A percentile compares a stretch with the other conserved stretches of the same genome.
Conservation (phyloP, 2,797 vertebrate genomes). For the Buphagus erythrorhynchus region DNA sequence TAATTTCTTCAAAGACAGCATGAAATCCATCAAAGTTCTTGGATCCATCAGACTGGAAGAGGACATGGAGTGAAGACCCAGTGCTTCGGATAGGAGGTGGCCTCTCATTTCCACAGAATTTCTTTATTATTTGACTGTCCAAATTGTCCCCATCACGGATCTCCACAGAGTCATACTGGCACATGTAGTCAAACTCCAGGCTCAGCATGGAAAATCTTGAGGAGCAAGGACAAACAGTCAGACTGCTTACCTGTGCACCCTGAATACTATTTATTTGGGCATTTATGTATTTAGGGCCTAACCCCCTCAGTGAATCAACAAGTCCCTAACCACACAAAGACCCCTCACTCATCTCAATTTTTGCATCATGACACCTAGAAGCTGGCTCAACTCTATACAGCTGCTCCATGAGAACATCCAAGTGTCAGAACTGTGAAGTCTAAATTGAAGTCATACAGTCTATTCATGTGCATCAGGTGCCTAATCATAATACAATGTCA, state of each 20-base stretch:
- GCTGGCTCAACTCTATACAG: background rate
- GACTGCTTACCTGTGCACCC: background rate
- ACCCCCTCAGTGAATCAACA: background rate
- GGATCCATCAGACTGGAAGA: slow-evolving; percentile 95
- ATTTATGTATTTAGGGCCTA: background rate
- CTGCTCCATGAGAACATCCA: background rate
- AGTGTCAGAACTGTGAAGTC: background rate
- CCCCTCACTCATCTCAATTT: background rate
- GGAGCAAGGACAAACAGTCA: background rate
- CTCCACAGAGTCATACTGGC: slow-evolving; percentile 95
- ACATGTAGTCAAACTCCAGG: slow-evolving; percentile 89
- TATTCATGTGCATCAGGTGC: background rate
- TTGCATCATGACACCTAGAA: background rate
- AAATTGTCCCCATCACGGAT: slow-evolving; percentile 91
- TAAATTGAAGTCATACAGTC: background rate
- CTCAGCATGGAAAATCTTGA: slow-evolving; percentile 95
- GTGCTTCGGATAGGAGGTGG: slow-evolving; percentile 88
- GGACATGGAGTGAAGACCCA: slow-evolving; percentile 88
- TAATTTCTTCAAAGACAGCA: slow-evolving; percentile 91
- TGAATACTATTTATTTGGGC: background rate
- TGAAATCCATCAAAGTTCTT: slow-evolving; percentile 98
- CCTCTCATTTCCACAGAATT: slow-evolving; percentile 91
- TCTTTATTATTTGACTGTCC: slow-evolving; percentile 87
- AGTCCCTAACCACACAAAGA: background rate
- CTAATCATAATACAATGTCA: background rate